Base-by-base conservation (phyloP, 2,888 invertebrate genomes). In the Hesperia comma region DNA sequence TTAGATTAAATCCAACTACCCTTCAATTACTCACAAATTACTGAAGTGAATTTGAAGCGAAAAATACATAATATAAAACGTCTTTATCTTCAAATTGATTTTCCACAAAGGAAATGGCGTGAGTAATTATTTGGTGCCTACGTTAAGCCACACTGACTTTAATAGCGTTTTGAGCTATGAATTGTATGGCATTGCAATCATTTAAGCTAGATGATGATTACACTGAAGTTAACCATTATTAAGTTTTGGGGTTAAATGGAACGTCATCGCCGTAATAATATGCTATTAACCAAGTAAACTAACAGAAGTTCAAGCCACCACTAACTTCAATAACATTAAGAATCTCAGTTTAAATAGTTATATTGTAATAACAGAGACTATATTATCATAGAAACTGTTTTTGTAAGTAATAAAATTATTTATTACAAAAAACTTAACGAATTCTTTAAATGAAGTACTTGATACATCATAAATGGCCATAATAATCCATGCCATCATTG, bases 61-160 rank as follows among this genome's bases (percentile, higher is more conserved):
- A 64, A 64, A 58, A 17, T 26, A 58, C 37, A 54, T 4, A 60
- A 54, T 4, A 60, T 60, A 66, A 66, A 54, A 51, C 53, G 43
- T 66, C 33, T 60, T 60, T 66, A 66, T 60, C 53, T 53, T 37
- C 68, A 73, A 73, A 72, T 74, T 69, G 71, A 69, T 71, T 72
- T 72, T 71, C 63, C 66, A 70, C 63, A 68, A 63, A 66, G 69
- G 69, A 70, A 69, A 69, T 62, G 40, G 69, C 69, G n/a, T 69
- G 67, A 72, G 70, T 71, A 72, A 71, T 69, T 67, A 66, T 68
- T 63, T 12, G 49, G 21, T 54, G 37, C 32, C 53, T 66, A 60
- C 51, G 40, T 41, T 60, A 66, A 63, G 56, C 37, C 40, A 26
- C 21, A 21, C 49, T 19, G 32, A 32, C 53, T 53, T 53, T 53